Evolutionary conservation across 1,140 invertebrate species (phyloP), one percentile per base, ranked within the genome.

Genomic region (Ruditapes philippinarum): DNA sequence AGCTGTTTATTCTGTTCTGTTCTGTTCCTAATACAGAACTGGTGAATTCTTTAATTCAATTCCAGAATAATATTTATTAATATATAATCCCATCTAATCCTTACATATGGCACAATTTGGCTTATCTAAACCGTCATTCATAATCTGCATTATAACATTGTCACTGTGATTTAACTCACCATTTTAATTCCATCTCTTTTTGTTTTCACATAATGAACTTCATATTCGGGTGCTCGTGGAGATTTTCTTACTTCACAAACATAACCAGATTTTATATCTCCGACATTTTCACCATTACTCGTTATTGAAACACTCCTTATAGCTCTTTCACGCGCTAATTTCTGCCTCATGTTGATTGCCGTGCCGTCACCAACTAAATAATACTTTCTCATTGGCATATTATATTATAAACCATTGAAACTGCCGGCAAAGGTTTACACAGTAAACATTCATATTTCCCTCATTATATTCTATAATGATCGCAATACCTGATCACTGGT

Each of bases 121-220:
- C n/a, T n/a, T n/a, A n/a, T n/a, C n/a, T n/a, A n/a, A n/a, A n/a
- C n/a, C n/a, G n/a, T n/a, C n/a, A n/a, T n/a, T n/a, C n/a, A n/a
- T n/a, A n/a, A n/a, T n/a, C n/a, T n/a, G n/a, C n/a, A n/a, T n/a
- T n/a, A n/a, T n/a, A n/a, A n/a, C n/a, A n/a, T n/a, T n/a, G n/a
- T n/a, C n/a, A n/a, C n/a, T n/a, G n/a, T n/a, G n/a, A n/a, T n/a
- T n/a, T n/a, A 51, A 79, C 80, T 25, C 38, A 82, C 80, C 80
- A 82, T 22, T 31, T 68, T 38, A 45, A 68, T 42, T 65, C 62
- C 62, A 68, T 82, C 36, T 3, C 40, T 62, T 49, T 57, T 76
- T 25, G 74, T 68, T 88, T 88, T 88, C 74, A 88, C 74, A 68
- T 80, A 88, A 80, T 79, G 74, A 31, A 88, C 45, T 28, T 68